Conservation (phyloP, 2,113 vertebrate genomes). For the Salminus brasiliensis region DNA sequence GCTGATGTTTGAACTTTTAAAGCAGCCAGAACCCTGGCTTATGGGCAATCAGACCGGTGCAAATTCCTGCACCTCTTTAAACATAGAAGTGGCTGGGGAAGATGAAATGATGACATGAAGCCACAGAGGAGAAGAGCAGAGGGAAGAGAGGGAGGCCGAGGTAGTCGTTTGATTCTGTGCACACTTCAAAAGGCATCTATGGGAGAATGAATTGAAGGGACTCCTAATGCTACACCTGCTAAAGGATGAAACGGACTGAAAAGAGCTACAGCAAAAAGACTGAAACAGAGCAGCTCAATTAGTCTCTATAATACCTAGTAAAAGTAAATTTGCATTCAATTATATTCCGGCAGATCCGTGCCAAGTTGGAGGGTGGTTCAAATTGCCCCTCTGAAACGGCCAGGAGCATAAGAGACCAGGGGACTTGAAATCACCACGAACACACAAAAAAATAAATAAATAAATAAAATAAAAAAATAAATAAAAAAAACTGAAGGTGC, state of each 20-base stretch:
- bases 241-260: neutral
- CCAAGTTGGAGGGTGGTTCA: constrained; percentile 60
- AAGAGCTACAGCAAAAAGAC: neutral
- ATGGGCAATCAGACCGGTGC: constrained; percentile 55
- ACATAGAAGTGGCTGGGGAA: constrained; percentile 43
- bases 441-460: constrained; percentile 44
- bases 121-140: neutral
- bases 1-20: constrained; percentile 58
- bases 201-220: neutral
- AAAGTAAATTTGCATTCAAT: constrained; percentile 59
- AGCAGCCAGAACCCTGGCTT: constrained; percentile 53
- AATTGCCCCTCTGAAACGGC: constrained; percentile 50
- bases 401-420: neutral
- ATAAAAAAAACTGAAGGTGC: constrained; percentile 49
- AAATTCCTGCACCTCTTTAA: constrained; percentile 52
- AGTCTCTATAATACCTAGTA: constrained; percentile 45
- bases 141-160: neutral
- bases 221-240: neutral
- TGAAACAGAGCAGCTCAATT: neutral
- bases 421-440: neutral
- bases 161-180: neutral
- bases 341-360: constrained; percentile 63
- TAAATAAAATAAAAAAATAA: constrained; percentile 43
- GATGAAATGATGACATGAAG: constrained; percentile 46
- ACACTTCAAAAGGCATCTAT: neutral